Evolutionary conservation across 2,113 vertebrate genomes (phyloP).

Genomic region (Cyanoliseus patagonus): DNA sequence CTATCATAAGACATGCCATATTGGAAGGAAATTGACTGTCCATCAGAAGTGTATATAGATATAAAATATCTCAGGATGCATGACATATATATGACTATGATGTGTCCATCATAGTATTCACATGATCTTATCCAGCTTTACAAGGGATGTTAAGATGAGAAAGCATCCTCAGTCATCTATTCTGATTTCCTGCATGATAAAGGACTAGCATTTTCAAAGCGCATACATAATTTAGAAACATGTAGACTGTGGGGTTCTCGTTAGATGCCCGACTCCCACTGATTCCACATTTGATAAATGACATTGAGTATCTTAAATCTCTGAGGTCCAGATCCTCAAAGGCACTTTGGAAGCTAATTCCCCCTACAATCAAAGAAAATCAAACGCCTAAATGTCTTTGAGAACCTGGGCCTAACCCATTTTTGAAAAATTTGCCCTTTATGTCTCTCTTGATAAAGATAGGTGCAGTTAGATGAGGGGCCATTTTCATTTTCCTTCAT

Average conservation of each 20-base stretch:
- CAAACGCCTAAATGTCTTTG: conserved; percentile 58
- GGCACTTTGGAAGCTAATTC: conserved; percentile 60
- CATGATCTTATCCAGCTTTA: conserved; percentile 25
- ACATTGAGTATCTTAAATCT: conserved; percentile 65
- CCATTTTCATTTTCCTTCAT: conserved; percentile 59
- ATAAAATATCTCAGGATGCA: not conserved
- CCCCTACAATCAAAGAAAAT: conserved; percentile 69
- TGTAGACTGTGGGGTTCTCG: conserved; percentile 53
- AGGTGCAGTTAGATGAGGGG: conserved; percentile 45
- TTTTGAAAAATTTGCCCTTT: conserved; percentile 61
- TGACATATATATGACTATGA: conserved; percentile 42
- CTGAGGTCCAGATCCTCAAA: conserved; percentile 56
- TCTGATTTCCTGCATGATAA: conserved; percentile 61
- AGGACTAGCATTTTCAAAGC: conserved; percentile 58
- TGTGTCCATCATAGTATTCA: conserved; percentile 33
- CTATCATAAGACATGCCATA: not conserved
- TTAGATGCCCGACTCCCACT: conserved; percentile 52
- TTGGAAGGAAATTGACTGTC: not conserved
- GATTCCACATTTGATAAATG: conserved; percentile 62
- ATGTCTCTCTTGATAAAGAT: conserved; percentile 49
- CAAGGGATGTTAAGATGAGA: conserved; percentile 49
- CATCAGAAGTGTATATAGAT: conserved; percentile 24
- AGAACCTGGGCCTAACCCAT: conserved; percentile 37
- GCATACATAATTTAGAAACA: conserved; percentile 61
- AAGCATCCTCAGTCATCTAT: conserved; percentile 53